Percentiles rank a stretch among this genome's conserved stretches.
These are phyloP conservation scores for Microcebus griseorufus DNA, from an alignment of 2,113 vertebrate genomes.

Conservation along the genomic window DNA sequence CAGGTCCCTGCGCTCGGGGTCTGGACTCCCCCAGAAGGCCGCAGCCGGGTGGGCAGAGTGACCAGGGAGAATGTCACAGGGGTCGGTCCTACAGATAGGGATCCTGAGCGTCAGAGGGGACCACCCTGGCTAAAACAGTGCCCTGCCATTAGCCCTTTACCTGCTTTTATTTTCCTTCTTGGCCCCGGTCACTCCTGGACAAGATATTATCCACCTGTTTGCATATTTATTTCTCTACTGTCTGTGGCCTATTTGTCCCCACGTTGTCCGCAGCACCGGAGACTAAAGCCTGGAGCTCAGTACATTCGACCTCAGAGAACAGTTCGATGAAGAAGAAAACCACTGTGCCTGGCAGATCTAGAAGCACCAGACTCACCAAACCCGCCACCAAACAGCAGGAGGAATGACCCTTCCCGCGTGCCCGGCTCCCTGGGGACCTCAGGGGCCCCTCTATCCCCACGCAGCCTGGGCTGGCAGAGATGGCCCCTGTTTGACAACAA, in stretches of 20 bases:
- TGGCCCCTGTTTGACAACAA: not conserved
- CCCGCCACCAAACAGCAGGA: not conserved
- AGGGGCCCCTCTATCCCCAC: not conserved
- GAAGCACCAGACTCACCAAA: not conserved
- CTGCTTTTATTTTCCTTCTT: rapidly evolving
- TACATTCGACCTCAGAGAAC: not conserved
- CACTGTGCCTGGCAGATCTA: rapidly evolving
- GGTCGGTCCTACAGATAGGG: not conserved
- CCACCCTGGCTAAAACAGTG: not conserved
- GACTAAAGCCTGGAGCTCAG: not conserved
- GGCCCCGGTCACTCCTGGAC: rapidly evolving
- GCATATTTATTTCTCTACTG: rapidly evolving
- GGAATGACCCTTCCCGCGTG: rapidly evolving
- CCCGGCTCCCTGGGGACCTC: not conserved
- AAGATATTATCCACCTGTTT: rapidly evolving
- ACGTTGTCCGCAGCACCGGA: not conserved
- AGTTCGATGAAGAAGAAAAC: not conserved
- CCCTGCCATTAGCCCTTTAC: rapidly evolving
- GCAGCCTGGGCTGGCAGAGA: not conserved
- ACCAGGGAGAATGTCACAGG: not conserved
- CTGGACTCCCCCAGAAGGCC: not conserved
- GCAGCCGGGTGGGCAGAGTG: not conserved
- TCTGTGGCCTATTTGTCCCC: not conserved
- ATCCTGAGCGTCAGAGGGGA: not conserved
- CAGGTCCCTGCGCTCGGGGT: slow-evolving; percentile 63